These are phyloP conservation scores for Montipora capitata DNA, from an alignment of 92 coral and sea anemone genomes.

Conservation along the genomic window DNA sequence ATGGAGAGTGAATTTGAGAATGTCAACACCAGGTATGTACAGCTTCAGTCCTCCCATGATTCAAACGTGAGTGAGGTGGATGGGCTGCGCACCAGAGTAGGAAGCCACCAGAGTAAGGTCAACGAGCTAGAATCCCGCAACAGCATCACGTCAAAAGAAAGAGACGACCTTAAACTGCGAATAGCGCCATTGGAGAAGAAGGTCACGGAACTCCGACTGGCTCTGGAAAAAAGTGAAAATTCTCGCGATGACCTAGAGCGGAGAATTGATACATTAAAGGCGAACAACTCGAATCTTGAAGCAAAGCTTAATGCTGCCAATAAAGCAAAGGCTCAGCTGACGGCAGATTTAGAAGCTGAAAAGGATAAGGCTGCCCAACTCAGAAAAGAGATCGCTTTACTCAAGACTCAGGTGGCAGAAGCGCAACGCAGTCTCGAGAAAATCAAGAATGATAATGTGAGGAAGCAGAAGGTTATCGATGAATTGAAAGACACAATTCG, in stretches of 20 bases:
- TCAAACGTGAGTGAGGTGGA: constrained; percentile 92
- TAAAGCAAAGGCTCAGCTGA: constrained; percentile 88
- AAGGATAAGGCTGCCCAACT: constrained; percentile 91
- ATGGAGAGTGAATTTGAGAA: constrained; percentile 89
- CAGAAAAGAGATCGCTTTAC: constrained; percentile 83
- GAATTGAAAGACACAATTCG: constrained; percentile 92
- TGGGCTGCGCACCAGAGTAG: constrained; percentile 86
- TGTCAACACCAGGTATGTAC: constrained; percentile 73
- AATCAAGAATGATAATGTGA: constrained; percentile 89
- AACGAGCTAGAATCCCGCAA: constrained; percentile 95
- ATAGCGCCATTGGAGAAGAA: constrained; percentile 91
- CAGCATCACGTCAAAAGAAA: constrained; percentile 91
- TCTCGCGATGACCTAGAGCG: constrained; percentile 93
- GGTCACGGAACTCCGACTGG: constrained; percentile 85
- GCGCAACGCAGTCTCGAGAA: constrained; percentile 88
- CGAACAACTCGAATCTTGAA: constrained; percentile 87
- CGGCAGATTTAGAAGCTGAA: constrained; percentile 90
- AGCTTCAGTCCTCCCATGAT: constrained; percentile 87
- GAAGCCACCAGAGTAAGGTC: constrained; percentile 87
- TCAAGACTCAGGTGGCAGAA: constrained; percentile 89
- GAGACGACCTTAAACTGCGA: constrained; percentile 93
- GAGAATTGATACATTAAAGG: constrained; percentile 83
- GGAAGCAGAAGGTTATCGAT: constrained; percentile 94
- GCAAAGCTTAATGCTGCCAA: constrained; percentile 88
- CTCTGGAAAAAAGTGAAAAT: constrained; percentile 93